These are phyloP conservation scores for Xiphophorus couchianus DNA, from an alignment of 2,113 vertebrate species.

Conservation along the genomic window DNA sequence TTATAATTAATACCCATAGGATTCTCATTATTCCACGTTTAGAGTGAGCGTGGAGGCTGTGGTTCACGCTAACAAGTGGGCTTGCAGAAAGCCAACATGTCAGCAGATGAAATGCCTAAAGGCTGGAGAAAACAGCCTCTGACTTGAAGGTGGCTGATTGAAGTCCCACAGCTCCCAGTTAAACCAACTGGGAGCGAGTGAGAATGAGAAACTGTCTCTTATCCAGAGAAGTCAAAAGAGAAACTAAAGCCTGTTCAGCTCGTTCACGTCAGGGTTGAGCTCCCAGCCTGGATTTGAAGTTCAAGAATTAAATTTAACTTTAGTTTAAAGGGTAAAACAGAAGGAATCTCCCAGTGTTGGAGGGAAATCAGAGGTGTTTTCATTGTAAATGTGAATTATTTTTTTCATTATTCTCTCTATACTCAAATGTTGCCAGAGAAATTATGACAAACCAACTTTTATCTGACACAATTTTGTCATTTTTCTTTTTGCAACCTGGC, in stretches of 20 bases:
- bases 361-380: not conserved
- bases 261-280: not conserved
- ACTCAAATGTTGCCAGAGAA: not conserved
- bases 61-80: constrained; percentile 48
- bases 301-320: too few relatives aligned
- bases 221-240: not conserved
- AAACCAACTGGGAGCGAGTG: not conserved
- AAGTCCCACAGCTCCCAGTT: constrained; percentile 21
- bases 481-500: not conserved
- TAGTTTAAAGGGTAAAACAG: not conserved
- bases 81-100: constrained; percentile 1
- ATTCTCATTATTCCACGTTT: constrained; percentile 59
- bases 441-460: not conserved
- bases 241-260: constrained; percentile 6
- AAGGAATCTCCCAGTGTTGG: not conserved
- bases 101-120: constrained; percentile 32
- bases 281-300: too few relatives aligned
- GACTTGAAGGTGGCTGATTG: constrained; percentile 35
- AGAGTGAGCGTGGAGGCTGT: constrained; percentile 35
- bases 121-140: constrained; percentile 9
- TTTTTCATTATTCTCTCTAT: not conserved
- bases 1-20: constrained; percentile 69
- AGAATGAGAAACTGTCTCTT: not conserved
- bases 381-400: not conserved
- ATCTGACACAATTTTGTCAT: not conserved